Percentiles rank a stretch among this genome's conserved stretches.
Evolutionary conservation across 2,888 invertebrate genomes (phyloP).

Genomic region (Oligia fasciuncula): DNA sequence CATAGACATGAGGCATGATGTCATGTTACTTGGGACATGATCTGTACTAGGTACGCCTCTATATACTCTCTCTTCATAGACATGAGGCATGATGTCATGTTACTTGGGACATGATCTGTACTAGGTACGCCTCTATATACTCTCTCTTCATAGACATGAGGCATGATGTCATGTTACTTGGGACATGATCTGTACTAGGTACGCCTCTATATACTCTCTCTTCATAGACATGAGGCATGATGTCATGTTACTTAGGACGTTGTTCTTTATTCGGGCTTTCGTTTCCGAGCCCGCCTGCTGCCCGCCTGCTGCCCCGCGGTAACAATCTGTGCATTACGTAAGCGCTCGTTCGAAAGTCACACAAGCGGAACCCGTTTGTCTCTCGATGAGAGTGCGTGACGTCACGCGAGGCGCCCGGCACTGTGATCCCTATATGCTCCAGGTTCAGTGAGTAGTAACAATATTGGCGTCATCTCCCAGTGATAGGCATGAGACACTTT

Average conservation of each 20-base stretch:
- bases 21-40: too few relatives aligned
- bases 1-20: too few relatives aligned
- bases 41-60: too few relatives aligned
- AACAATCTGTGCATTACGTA: constrained; percentile 30
- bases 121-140: too few relatives aligned
- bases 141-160: too few relatives aligned
- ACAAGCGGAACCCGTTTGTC: constrained; percentile 27
- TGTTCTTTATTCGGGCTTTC: constrained; percentile 19
- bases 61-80: too few relatives aligned
- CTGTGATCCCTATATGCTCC: neutral
- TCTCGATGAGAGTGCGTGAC: constrained; percentile 12
- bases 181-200: too few relatives aligned
- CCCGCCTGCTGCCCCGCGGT: neutral
- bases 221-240: neutral
- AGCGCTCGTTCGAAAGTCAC: constrained; percentile 35
- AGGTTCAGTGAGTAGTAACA: neutral
- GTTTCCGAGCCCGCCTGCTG: constrained; percentile 1
- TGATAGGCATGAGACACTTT: constrained; percentile 11
- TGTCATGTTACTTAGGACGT: neutral
- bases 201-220: too few relatives aligned
- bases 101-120: too few relatives aligned
- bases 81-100: too few relatives aligned
- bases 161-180: too few relatives aligned
- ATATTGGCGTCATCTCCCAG: neutral
- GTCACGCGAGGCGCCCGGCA: constrained; percentile 7